Conservation (phyloP, 2,888 invertebrate genomes). For the Xanthorhoe spadicearia region DNA sequence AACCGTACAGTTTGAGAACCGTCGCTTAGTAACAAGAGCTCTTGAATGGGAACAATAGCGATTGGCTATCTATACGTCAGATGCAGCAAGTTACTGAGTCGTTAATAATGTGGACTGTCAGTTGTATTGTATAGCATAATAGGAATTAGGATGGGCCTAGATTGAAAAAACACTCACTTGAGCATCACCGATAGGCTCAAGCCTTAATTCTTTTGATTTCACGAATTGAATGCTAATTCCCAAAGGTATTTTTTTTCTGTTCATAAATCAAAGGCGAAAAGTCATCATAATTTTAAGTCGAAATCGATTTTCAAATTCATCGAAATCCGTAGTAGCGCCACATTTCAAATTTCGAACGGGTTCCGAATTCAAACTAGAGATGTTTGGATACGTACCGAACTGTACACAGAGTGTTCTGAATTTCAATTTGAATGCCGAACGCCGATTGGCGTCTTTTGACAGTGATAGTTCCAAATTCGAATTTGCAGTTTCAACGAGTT, state of each 20-base stretch:
- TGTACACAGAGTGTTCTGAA: slow-evolving; percentile 30
- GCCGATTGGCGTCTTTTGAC: slow-evolving; percentile 33
- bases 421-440: slow-evolving; percentile 37
- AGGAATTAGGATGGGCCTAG: too few species aligned
- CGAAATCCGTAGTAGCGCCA: slow-evolving; percentile 18
- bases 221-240: too few species aligned
- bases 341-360: slow-evolving; percentile 34
- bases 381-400: slow-evolving; percentile 37
- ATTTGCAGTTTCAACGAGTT: slow-evolving; percentile 16
- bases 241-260: too few species aligned
- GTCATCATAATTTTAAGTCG: neutral
- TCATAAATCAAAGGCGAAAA: too few species aligned
- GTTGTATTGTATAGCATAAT: neutral
- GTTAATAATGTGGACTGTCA: slow-evolving; percentile 11
- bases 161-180: too few species aligned
- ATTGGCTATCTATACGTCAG: slow-evolving; percentile 17
- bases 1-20: slow-evolving; percentile 4
- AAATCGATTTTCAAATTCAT: neutral
- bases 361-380: slow-evolving; percentile 32
- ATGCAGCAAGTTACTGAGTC: slow-evolving; percentile 6
- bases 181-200: too few species aligned
- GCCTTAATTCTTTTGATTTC: too few species aligned
- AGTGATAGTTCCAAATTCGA: slow-evolving; percentile 27
- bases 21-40: neutral
- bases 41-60: slow-evolving; percentile 11